Evolutionary conservation across 2,888 invertebrate species (phyloP).

Genomic region (Boloria euphrosyne): DNA sequence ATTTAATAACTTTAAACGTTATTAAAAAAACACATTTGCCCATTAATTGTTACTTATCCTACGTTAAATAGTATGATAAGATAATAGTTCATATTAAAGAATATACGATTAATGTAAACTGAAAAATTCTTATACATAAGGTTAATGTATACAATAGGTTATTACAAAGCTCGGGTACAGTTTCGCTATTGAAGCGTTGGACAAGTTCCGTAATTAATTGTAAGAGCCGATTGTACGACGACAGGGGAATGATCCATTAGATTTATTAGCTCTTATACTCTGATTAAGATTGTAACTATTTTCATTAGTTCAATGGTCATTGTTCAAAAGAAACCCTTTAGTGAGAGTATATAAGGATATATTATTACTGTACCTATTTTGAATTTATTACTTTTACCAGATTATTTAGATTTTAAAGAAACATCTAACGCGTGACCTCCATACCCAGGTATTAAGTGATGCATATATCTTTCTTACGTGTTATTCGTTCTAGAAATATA

Average conservation of each 20-base stretch:
- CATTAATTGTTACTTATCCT: no score
- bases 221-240: conserved; percentile 47
- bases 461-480: no score
- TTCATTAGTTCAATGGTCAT: conserved; percentile 34
- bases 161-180: conserved; percentile 36
- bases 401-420: not conserved
- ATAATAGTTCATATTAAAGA: not conserved
- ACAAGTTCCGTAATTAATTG: conserved; percentile 51
- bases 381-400: not conserved
- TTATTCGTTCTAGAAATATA: no score
- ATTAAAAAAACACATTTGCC: no score
- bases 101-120: conserved; percentile 12
- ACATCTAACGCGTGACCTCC: not conserved
- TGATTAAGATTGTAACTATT: conserved; percentile 40
- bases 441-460: no score
- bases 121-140: conserved; percentile 21
- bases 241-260: conserved; percentile 49
- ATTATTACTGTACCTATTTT: not conserved
- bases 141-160: no score
- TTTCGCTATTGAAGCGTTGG: conserved; percentile 41
- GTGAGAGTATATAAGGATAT: not conserved
- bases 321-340: conserved; percentile 16
- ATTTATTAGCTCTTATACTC: conserved; percentile 48
- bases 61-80: no score
- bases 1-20: no score